Evolutionary conservation across 2,113 vertebrate genomes (phyloP).

Genomic region (Coreoperca whiteheadi): DNA sequence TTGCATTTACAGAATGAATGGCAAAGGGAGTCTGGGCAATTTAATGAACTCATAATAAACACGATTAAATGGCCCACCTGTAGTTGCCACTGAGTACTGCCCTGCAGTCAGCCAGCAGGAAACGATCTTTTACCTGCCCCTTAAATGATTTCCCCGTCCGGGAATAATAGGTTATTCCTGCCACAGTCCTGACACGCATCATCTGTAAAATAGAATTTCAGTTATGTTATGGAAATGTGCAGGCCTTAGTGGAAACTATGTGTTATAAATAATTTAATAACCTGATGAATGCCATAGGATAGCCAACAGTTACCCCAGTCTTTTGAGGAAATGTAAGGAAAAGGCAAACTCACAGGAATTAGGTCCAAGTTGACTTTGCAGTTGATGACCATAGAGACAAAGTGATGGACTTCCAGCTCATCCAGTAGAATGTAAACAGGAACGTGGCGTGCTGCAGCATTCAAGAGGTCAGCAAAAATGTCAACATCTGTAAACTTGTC

Average conservation of each 20-base stretch:
- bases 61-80: slow-evolving; percentile 84
- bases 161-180: slow-evolving; percentile 94
- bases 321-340: not conserved
- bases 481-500: slow-evolving; percentile 96
- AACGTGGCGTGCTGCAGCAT: slow-evolving; percentile 90
- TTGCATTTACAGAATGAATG: not conserved
- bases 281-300: not conserved
- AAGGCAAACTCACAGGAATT: slow-evolving; percentile 87
- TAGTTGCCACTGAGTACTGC: slow-evolving; percentile 97
- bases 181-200: slow-evolving; percentile 94
- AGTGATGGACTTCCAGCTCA: slow-evolving; percentile 91
- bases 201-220: slow-evolving; percentile 84
- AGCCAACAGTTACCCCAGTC: no score
- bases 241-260: not conserved
- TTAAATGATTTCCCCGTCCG: slow-evolving; percentile 95
- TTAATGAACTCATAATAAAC: not conserved
- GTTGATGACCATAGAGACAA: slow-evolving; percentile 91
- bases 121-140: slow-evolving; percentile 96
- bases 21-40: not conserved
- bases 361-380: slow-evolving; percentile 93
- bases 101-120: slow-evolving; percentile 93
- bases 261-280: not conserved
- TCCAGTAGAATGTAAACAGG: slow-evolving; percentile 96
- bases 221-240: not conserved
- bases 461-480: slow-evolving; percentile 92